Evolutionary conservation across 1,140 invertebrate species (phyloP), one percentile per base, ranked within the genome.

Genomic region (Scaptodrosophila lebanonensis): DNA sequence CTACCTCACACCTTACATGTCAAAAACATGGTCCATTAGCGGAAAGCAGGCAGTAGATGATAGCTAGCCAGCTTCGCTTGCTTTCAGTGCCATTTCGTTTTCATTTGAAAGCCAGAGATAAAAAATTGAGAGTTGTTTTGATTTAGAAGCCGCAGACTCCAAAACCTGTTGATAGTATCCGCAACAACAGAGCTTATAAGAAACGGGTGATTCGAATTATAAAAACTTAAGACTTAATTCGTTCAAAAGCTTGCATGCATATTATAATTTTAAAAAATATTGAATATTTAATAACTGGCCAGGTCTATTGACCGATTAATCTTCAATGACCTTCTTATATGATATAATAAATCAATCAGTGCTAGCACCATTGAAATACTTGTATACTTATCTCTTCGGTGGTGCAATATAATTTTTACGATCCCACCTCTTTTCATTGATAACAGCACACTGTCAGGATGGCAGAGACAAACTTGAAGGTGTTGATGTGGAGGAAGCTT

Each of bases 401-500:
- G n/a, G n/a, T n/a, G n/a, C n/a, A n/a, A n/a, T n/a, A n/a, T n/a
- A n/a, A n/a, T n/a, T n/a, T n/a, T n/a, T n/a, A 16, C 1, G 0
- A 47, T 6, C 6, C 9, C n/a, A 1, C 18, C 20, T 12, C 17
- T 32, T 18, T 15, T 29, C 15, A 18, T 29, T 54, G 18, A 53
- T 8, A 38, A 72, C 69, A 72, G 89, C 89, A 57, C 85, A 87
- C 52, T 71, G 91, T 61, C 92, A 94, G 13, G 85, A n/a, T n/a
- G n/a, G n/a, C n/a, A n/a, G n/a, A n/a, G n/a, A 79, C 9, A 91
- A 91, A 39, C 90, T 90, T 13, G 89, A 89, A 11, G 93, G 93
- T 29, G 88, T 91, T 44, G 93, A 91, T 69, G 90, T 94, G 9
- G 95, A 96, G 77, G 93, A 96, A 87, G 89, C 96, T 9, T 97